A percentile compares a stretch with the other conserved stretches of the same genome.
phyloP scores from a whole-genome alignment of 35 echinoderm and acorn worm species.

The Acanthaster planci region DNA sequence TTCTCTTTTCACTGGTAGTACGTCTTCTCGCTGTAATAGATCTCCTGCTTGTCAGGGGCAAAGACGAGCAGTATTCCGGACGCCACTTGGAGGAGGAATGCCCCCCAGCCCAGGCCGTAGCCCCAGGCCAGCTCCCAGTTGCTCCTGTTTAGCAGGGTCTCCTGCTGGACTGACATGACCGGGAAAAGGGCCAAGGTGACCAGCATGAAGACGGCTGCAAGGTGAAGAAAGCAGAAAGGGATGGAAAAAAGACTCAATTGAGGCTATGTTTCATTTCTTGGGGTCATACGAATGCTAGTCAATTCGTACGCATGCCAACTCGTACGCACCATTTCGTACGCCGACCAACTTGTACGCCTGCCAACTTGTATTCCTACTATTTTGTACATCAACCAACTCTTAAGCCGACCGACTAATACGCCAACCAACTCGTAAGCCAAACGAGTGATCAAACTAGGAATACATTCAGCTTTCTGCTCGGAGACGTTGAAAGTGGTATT shows the following conservation, averaged over 20 bases:
- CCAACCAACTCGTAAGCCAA: too few relatives aligned
- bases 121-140: constrained; percentile 84
- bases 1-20: constrained; percentile 48
- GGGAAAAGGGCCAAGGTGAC: constrained; percentile 80
- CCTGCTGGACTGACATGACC: constrained; percentile 70
- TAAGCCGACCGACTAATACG: too few relatives aligned
- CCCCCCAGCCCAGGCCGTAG: constrained; percentile 76
- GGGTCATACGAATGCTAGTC: too few relatives aligned
- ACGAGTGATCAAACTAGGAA: too few relatives aligned
- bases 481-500: too few relatives aligned
- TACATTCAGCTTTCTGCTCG: too few relatives aligned
- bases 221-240: constrained; percentile 8
- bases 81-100: constrained; percentile 69
- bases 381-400: too few relatives aligned
- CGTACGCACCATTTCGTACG: too few relatives aligned
- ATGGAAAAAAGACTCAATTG: not conserved
- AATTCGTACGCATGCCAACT: too few relatives aligned
- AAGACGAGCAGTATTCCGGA: constrained; percentile 75
- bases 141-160: constrained; percentile 44
- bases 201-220: constrained; percentile 62
- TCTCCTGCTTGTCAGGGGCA: constrained; percentile 80
- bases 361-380: too few relatives aligned
- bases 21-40: constrained; percentile 87
- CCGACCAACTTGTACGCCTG: too few relatives aligned
- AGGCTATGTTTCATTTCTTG: too few relatives aligned